phyloP scores from a whole-genome alignment of 1,140 invertebrate species.

The Drosophila rhopaloa region DNA sequence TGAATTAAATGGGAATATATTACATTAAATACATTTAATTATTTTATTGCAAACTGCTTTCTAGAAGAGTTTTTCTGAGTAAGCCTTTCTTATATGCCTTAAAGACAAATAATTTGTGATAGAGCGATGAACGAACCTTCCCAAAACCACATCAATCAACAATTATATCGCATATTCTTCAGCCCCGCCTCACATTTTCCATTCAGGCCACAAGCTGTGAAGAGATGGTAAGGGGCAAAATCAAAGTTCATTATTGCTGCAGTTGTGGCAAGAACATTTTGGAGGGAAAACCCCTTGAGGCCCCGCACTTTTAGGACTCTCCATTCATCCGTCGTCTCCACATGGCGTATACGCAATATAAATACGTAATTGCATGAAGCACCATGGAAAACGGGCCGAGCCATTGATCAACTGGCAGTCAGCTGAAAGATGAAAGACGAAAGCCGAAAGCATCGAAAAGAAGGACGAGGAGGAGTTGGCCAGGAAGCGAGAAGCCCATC shows the following conservation, averaged over 20 bases:
- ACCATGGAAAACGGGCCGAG: slow-evolving; percentile 30
- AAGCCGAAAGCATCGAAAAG: slow-evolving; percentile 19
- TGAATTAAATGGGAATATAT: too few species aligned
- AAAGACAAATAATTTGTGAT: background rate
- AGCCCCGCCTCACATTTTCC: background rate
- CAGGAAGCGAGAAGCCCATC: slow-evolving; percentile 59
- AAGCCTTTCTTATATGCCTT: too few species aligned
- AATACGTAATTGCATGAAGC: slow-evolving; percentile 69
- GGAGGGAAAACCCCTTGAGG: slow-evolving; percentile 5
- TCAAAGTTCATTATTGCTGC: slow-evolving; percentile 70
- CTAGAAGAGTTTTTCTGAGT: too few species aligned
- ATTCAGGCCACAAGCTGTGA: slow-evolving; percentile 1
- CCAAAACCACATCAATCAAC: slow-evolving; percentile 5
- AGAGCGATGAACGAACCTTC: background rate
- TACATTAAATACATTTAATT: too few species aligned
- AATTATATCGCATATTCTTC: slow-evolving; percentile 17
- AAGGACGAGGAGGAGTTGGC: slow-evolving; percentile 40
- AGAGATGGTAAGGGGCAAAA: slow-evolving; percentile 16
- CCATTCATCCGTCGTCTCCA: slow-evolving; percentile 19
- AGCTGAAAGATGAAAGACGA: slow-evolving; percentile 51
- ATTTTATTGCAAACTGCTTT: too few species aligned
- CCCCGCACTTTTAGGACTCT: background rate
- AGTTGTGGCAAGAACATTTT: slow-evolving; percentile 55
- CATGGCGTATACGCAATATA: slow-evolving; percentile 68
- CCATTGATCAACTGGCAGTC: slow-evolving; percentile 68